Evolutionary conservation across 2,888 invertebrate genomes (phyloP).

Genomic region (Zaprionus bogoriensis): DNA sequence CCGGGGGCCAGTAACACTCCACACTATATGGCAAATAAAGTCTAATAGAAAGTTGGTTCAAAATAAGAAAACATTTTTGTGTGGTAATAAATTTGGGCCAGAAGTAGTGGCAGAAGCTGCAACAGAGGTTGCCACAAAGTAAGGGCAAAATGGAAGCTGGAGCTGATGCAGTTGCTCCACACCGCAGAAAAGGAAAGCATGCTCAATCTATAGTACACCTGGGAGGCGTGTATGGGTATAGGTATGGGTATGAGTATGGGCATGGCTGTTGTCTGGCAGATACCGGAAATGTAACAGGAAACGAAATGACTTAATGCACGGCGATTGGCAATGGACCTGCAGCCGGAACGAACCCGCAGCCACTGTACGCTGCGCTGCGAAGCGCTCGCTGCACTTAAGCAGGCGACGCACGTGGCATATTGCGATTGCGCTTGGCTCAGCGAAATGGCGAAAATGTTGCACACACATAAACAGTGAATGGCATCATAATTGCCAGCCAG

Average conservation of each 20-base stretch:
- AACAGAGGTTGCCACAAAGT: background rate
- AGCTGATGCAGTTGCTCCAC: background rate
- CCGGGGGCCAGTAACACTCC: background rate
- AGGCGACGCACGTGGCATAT: constrained; percentile 37
- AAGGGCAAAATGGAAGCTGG: background rate
- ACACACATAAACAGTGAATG: constrained; percentile 33
- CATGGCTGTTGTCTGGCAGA: constrained; percentile 6
- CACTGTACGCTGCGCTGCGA: constrained; percentile 18
- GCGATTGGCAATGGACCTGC: constrained; percentile 30
- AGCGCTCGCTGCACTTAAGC: constrained; percentile 31
- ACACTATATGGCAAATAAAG: background rate
- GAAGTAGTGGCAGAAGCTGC: background rate
- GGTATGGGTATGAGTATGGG: background rate
- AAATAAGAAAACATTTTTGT: background rate
- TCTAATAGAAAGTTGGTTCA: background rate
- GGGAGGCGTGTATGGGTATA: background rate
- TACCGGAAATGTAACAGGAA: constrained; percentile 57
- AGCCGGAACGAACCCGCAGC: background rate
- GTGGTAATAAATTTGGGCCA: constrained; percentile 5
- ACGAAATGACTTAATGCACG: constrained; percentile 56
- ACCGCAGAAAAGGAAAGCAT: background rate
- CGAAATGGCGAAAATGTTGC: constrained; percentile 27
- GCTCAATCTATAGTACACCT: constrained; percentile 1
- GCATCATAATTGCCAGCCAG: constrained; percentile 50
- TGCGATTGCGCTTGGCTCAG: constrained; percentile 39